Conservation (phyloP, 2,797 vertebrate genomes). For the Buphagus erythrorhynchus region DNA sequence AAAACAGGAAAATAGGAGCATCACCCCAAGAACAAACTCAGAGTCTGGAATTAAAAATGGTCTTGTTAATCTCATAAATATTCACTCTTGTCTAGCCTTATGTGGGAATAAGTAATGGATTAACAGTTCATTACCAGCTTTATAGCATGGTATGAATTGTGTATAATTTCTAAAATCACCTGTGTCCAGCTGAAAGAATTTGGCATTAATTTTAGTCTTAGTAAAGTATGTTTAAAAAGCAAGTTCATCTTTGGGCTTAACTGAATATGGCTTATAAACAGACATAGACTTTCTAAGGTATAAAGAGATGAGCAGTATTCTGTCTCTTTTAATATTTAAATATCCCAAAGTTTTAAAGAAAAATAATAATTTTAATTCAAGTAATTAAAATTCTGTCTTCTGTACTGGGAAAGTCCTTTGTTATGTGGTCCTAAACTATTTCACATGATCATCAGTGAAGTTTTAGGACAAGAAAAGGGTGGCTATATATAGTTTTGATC, state of each 20-base stretch:
- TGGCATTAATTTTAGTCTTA: background rate
- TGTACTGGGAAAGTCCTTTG: background rate
- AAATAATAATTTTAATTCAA: background rate
- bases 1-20: background rate
- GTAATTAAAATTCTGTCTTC: background rate
- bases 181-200: background rate
- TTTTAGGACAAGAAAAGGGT: background rate
- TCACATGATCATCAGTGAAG: background rate
- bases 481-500: background rate
- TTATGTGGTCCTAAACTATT: background rate
- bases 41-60: background rate
- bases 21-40: background rate
- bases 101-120: background rate
- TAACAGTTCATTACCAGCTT: background rate
- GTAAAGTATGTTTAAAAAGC: background rate
- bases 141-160: background rate
- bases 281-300: background rate
- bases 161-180: background rate
- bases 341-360: background rate
- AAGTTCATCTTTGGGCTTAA: background rate
- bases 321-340: background rate
- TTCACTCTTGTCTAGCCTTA: background rate
- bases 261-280: background rate
- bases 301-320: background rate
- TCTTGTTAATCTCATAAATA: background rate